Base-by-base conservation (phyloP, 1,140 invertebrate genomes). In the Paralvinella palmiformis region DNA sequence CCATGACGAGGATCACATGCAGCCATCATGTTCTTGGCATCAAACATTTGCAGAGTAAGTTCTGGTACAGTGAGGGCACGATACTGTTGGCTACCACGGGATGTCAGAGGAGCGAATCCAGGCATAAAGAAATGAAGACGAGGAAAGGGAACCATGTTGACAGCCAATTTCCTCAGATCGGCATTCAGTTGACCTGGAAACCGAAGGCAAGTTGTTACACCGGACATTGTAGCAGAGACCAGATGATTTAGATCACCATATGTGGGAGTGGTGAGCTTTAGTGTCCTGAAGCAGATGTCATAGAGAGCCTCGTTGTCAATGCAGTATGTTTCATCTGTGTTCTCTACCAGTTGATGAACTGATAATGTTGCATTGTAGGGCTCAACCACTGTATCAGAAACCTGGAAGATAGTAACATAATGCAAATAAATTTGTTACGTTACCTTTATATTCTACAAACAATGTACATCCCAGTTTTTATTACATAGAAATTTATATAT, bases 81-180 rank as follows among this genome's bases (percentile, higher is more conserved):
- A 69, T 85, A 85, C 62, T 81, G 81, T 72, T 84, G 80, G 56
- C 75, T 77, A 36, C 79, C 80, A 15, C 82, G 59, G n/a, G 86
- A 85, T 32, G 85, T 86, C 4, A 89, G 71, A 0, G 88, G 88
- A 0, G 87, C 87, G 72, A 88, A 88, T 13, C 89, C 88, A 1
- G 94, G 93, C 87, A 94, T 94, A 80, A 95, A 97, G 86, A 97
- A 97, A 80, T 97, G 94, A 6, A 97, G 85, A 74, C 94, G 87
- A 22, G 94, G 94, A 75, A 85, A 97, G 59, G 94, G 94, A 37
- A 97, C 94, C 94, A 96, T 96, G 81, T 97, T 96, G n/a, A 97
- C 94, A 33, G 94, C 94, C 67, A 97, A 71, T 84, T 97, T 97
- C 50, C 92, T 84, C 32, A 95, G 80, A 82, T 95, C 92, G 50